phyloP scores from a whole-genome alignment of 30 jellyfish, hydroid and myxozoan genomes.

The Chironex yamaguchii region DNA sequence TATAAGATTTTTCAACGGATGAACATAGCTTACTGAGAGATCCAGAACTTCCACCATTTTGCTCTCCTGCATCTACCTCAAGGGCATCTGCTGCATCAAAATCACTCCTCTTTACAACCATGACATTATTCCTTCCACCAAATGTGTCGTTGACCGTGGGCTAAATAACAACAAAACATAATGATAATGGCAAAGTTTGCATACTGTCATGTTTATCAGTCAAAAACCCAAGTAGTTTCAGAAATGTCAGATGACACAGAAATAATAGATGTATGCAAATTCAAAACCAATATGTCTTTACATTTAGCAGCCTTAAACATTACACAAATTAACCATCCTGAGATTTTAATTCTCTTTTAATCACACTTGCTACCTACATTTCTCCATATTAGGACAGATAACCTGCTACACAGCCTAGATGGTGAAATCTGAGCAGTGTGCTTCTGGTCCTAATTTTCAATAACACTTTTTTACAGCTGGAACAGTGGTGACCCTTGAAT shows the following conservation, averaged over 20 bases:
- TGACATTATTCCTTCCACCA: constrained; percentile 91
- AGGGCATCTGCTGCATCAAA: constrained; percentile 91
- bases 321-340: too few species aligned
- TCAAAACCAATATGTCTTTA: neutral
- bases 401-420: too few species aligned
- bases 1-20: neutral
- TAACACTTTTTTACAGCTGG: too few species aligned
- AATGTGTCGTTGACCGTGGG: constrained; percentile 89
- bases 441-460: too few species aligned
- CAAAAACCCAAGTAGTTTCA: neutral
- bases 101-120: constrained; percentile 74
- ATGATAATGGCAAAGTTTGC: too few species aligned
- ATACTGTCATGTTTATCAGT: too few species aligned
- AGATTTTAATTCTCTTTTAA: too few species aligned
- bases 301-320: too few species aligned
- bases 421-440: too few species aligned
- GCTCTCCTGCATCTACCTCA: constrained; percentile 84
- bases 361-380: too few species aligned
- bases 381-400: too few species aligned
- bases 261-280: neutral
- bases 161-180: constrained; percentile 14
- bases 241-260: neutral
- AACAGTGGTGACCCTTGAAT: too few species aligned
- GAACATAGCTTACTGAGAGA: constrained; percentile 66
- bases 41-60: constrained; percentile 68